Evolutionary conservation across 2,797 vertebrate genomes (phyloP), one percentile per base, ranked within the genome.

Genomic region (Typhlichthys eigenmanni): DNA sequence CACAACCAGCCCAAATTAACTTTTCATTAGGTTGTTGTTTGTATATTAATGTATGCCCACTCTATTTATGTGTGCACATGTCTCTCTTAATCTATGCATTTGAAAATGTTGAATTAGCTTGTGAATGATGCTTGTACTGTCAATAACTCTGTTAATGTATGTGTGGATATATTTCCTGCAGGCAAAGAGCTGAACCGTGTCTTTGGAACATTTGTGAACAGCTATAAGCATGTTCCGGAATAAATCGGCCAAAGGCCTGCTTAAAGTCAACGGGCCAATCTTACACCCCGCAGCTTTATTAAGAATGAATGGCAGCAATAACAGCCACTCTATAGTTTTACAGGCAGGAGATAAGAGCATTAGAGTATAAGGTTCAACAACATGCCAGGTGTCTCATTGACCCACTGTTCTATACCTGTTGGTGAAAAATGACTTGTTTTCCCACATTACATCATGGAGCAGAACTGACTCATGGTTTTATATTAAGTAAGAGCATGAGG

Each of bases 401-500:
- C 55, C 55, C 61, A 63, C 50, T 71, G 68, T 68, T 74, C 69
- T 82, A 86, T 29, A 24, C 82, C 80, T 88, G 82, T 79, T 76
- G 73, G 74, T 62, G 64, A 77, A 74, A 81, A 87, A 83, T 74
- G 55, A 86, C 79, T 80, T 68, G 69, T 82, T 82, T 81, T 48
- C 75, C 69, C 78, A 85, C 87, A 89, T 87, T 60, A 83, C 82
- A 83, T 84, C 83, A 84, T 66, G 75, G 78, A 64, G 73, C 80
- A 87, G 72, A 78, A 84, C 88, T 85, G 81, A 89, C 86, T 86
- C 86, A 86, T 89, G 87, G 77, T 75, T 71, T 81, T 66, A 85
- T 84, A 87, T 87, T 76, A 52, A 81, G 87, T 83, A 87, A 88
- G 84, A 88, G 85, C 85, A 89, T 91, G 88, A 88, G 64, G 64